phyloP scores from a whole-genome alignment of 2,888 invertebrate species.

The Drosophila cognata region DNA sequence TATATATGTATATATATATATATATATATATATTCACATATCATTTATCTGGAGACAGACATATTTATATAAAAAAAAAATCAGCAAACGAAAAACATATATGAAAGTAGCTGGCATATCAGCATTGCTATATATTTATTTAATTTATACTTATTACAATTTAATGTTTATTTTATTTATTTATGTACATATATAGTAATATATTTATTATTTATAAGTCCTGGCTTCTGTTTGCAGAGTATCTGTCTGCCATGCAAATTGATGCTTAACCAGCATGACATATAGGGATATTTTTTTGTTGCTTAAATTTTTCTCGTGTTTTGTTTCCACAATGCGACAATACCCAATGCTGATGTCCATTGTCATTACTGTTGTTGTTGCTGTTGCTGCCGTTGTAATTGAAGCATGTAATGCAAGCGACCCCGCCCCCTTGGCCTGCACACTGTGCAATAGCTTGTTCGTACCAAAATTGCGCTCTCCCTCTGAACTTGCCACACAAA shows the following conservation, averaged over 20 bases:
- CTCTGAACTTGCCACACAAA: constrained; percentile 72
- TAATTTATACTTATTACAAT: constrained; percentile 5
- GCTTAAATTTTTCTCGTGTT: constrained; percentile 21
- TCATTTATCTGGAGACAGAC: neutral
- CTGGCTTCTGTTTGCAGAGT: constrained; percentile 10
- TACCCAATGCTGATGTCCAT: constrained; percentile 64
- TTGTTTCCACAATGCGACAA: constrained; percentile 62
- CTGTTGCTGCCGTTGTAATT: constrained; percentile 64
- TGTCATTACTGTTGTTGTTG: constrained; percentile 52
- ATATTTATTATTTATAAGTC: neutral
- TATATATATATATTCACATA: too few relatives aligned
- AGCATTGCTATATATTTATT: neutral
- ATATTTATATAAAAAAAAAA: neutral
- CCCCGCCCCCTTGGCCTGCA: constrained; percentile 32
- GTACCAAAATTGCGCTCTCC: constrained; percentile 1
- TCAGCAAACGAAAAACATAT: neutral
- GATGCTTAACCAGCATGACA: constrained; percentile 9
- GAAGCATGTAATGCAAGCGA: constrained; percentile 76
- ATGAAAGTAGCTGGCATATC: neutral
- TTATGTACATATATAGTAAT: neutral
- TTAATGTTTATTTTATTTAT: constrained; percentile 7
- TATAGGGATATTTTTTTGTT: constrained; percentile 21
- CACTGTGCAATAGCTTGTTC: constrained; percentile 1
- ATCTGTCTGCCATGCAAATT: constrained; percentile 1
- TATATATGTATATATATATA: neutral